Base-by-base conservation (phyloP, 64 coral and sea anemone species). In the Dendrophyllia cribrosa region DNA sequence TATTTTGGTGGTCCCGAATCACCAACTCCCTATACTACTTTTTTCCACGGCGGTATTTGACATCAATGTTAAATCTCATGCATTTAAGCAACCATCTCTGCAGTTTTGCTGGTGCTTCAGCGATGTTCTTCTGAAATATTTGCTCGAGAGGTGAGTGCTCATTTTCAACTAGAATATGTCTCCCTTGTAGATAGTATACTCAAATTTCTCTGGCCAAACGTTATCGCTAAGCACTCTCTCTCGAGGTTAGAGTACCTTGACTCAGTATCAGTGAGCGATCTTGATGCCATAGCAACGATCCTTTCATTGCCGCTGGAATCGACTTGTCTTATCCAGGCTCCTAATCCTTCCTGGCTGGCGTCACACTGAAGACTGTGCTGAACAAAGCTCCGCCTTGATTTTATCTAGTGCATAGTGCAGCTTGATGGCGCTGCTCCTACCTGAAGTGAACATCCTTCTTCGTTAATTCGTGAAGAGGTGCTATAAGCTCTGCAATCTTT, bases 361-460 rank as follows among this genome's bases (percentile, higher is more conserved):
- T 82, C 88, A 81, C 76, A 82, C 76, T 91, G 61, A 7, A 95
- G 87, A 9, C 75, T 75, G 71, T 51, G 58, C 76, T 20, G 86
- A 84, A 59, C 87, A 89, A 52, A 89, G 68, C 68, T 94, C 78
- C 51, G 74, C 34, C n/a, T 95, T 90, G 21, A 90, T 91, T 69
- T 43, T 87, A 21, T 65, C 80, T n/a, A n/a, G n/a, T n/a, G n/a
- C n/a, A n/a, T 5, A 87, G 77, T 77, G 79, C 95, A 20, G 21
- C 44, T 72, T 92, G 85, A 8, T 88, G 85, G 7, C 67, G 60
- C 26, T 49, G 60, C 55, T 88, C 76, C 94, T 78, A 92, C 10
- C 80, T 84, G 21, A 95, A 96, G 59, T 80, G 90, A 24, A 78
- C 90, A 78, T 89, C 46, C 61, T 92, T 82, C 26, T 82, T 93